These are phyloP conservation scores for Salmo trutta DNA, from an alignment of 2,797 vertebrate genomes.

Conservation along the genomic window DNA sequence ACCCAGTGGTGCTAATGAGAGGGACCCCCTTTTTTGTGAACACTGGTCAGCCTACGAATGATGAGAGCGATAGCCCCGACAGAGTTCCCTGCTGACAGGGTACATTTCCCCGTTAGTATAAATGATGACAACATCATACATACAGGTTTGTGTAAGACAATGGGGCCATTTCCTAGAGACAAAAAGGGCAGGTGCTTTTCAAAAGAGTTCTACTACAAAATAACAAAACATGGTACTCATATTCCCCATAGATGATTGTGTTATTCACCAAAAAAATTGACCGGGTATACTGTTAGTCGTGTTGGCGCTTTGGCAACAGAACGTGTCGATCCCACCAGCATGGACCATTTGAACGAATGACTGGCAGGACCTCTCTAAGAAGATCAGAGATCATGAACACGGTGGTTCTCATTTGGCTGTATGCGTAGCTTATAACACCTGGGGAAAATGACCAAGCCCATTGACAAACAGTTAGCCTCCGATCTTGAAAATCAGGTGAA, in stretches of 20 bases:
- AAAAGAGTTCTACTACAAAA: not conserved
- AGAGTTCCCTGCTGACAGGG: conserved; percentile 6
- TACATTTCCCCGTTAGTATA: not conserved
- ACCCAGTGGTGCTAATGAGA: too few species aligned
- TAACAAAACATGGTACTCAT: not conserved
- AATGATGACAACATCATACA: not conserved
- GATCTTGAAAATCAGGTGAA: not conserved
- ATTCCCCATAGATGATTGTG: not conserved
- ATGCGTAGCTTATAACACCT: not conserved
- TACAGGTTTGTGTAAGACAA: not conserved
- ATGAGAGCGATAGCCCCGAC: not conserved
- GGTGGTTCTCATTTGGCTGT: not conserved
- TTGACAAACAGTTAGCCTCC: not conserved
- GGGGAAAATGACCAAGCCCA: not conserved
- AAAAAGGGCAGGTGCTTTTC: conserved; percentile 5
- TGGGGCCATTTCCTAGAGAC: not conserved
- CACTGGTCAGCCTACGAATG: too few species aligned
- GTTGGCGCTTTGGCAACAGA: conserved; percentile 7
- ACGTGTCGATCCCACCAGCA: not conserved
- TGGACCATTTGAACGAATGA: conserved; percentile 2
- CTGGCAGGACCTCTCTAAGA: not conserved
- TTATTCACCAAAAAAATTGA: not conserved
- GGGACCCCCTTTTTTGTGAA: too few species aligned
- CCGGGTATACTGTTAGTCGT: not conserved
- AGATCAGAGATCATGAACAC: not conserved